These are phyloP conservation scores for Drosophila kurseongensis DNA, from an alignment of 1,140 invertebrate genomes.

Conservation along the genomic window DNA sequence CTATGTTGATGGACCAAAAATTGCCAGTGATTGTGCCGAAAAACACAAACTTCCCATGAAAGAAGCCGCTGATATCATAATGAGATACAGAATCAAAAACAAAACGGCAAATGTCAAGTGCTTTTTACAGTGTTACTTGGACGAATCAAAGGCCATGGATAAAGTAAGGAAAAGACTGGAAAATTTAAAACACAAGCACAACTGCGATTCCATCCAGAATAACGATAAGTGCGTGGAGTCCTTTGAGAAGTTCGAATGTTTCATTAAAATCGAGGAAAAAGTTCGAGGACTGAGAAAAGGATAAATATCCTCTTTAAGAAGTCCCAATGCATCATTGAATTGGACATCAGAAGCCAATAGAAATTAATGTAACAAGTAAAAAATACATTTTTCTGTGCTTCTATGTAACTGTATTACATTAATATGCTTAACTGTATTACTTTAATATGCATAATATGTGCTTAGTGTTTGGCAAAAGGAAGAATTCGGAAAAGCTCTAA, in stretches of 20 bases:
- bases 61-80: background rate
- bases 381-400: too few species aligned
- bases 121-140: background rate
- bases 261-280: background rate
- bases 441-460: too few species aligned
- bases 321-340: too few species aligned
- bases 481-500: conserved; percentile 14
- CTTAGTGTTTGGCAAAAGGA: background rate
- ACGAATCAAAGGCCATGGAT: background rate
- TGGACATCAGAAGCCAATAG: too few species aligned
- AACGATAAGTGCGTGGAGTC: background rate
- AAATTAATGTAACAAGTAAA: too few species aligned
- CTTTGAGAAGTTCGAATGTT: background rate
- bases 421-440: too few species aligned
- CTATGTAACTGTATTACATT: too few species aligned
- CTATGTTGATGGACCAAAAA: too few species aligned
- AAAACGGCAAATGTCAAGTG: background rate
- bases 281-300: too few species aligned
- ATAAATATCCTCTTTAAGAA: too few species aligned
- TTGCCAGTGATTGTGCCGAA: background rate
- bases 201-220: background rate
- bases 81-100: background rate
- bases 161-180: background rate
- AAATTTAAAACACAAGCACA: background rate
- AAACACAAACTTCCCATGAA: background rate